These are phyloP conservation scores for Sander vitreus DNA, from an alignment of 2,113 vertebrate species.

Conservation along the genomic window DNA sequence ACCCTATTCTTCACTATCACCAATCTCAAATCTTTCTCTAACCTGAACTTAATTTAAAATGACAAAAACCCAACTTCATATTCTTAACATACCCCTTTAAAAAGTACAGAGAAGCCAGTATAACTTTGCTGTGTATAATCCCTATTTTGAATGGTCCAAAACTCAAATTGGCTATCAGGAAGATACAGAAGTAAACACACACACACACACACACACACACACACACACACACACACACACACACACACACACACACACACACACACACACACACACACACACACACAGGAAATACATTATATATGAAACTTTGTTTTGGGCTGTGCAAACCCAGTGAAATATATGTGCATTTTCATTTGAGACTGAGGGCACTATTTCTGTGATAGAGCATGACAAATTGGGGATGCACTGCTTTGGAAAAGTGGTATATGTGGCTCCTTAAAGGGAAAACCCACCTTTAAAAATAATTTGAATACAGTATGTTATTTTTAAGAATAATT, in stretches of 20 bases:
- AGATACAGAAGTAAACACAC: not conserved
- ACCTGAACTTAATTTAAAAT: not conserved
- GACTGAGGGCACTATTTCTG: constrained; percentile 10
- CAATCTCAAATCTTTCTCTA: not conserved
- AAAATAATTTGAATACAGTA: not conserved
- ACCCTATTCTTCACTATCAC: not conserved
- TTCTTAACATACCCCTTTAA: not conserved
- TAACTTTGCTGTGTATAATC: not conserved
- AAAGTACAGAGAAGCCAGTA: not conserved
- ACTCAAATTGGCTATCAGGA: not conserved
- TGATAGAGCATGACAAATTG: constrained; percentile 17
- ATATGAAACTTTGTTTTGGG: constrained; percentile 8
- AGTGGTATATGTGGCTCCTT: not conserved
- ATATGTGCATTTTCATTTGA: constrained; percentile 39
- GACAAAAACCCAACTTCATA: not conserved
- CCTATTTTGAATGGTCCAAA: not conserved
- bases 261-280: not conserved
- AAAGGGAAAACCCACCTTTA: not conserved
- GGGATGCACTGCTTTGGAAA: constrained; percentile 3
- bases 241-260: not conserved
- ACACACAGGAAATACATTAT: not conserved
- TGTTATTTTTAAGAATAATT: not conserved
- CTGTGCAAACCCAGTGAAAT: constrained; percentile 14
- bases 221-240: too few relatives aligned
- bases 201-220: too few relatives aligned